Evolutionary conservation across 2,888 invertebrate genomes (phyloP), one percentile per base, ranked within the genome.

Genomic region (Drosophila greeni): DNA sequence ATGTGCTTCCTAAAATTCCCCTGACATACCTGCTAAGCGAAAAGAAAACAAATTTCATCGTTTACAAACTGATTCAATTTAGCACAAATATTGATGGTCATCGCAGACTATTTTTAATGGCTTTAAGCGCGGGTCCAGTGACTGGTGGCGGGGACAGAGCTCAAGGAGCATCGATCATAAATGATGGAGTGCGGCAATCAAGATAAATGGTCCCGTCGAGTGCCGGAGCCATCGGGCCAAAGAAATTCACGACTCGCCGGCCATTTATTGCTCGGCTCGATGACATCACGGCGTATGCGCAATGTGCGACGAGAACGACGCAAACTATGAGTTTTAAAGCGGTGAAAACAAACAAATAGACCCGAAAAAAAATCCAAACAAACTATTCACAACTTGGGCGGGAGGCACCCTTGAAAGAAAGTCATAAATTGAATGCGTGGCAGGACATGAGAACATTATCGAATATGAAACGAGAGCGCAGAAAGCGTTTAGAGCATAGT

Each of bases 91-190:
- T 59, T 48, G 37, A 43, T 42, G 42, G 45, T 45, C 47, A 60
- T 52, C 45, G 37, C 20, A 0, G 65, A 42, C 29, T 52, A 33
- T 65, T 66, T 66, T 62, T 52, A 53, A 42, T 65, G 34, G 20
- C 53, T 43, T 56, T 26, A 53, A 53, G 26, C 33, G 20, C 45
- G 29, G 20, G 51, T 51, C 64, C 62, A 52, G 52, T 39, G 52
- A 37, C 43, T 53, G 42, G 12, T 33, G 34, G 36, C 26, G 23
- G 31, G 54, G 45, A 9, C 55, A 53, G 6, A 37, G 37, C 33
- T 65, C 51, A 54, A 58, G 37, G 74, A 80, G 40, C 82, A 81
- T 83, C 78, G 81, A 84, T 85, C 81, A 83, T 75, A 71, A 74
- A 74, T 79, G 74, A 79, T 74, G 58, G 66, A 84, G 64, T 75